These are phyloP conservation scores for Agrochola litura DNA, from an alignment of 2,888 invertebrate species.

Conservation along the genomic window DNA sequence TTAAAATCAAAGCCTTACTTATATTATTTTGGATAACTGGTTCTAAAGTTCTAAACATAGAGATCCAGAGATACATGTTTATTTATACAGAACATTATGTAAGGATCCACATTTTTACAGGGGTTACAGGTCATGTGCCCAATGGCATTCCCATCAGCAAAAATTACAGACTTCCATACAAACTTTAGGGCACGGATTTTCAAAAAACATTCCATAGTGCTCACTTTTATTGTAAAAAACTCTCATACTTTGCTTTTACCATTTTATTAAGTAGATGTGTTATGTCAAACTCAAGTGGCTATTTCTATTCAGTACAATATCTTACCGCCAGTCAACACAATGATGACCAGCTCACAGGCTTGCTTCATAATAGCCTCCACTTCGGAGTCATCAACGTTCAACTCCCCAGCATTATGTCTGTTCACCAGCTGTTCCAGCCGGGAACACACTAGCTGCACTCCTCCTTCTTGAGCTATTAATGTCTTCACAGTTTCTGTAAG, in stretches of 20 bases:
- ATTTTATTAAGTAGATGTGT: not conserved
- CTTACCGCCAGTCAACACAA: constrained; percentile 95
- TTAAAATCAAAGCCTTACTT: not conserved
- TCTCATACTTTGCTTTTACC: no score
- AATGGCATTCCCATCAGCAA: not conserved
- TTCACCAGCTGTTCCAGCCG: constrained; percentile 91
- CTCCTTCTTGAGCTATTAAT: constrained; percentile 93
- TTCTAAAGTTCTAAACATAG: not conserved
- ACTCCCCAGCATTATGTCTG: constrained; percentile 74
- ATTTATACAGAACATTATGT: not conserved
- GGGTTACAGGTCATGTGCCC: not conserved
- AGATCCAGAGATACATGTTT: not conserved
- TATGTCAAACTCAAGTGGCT: not conserved
- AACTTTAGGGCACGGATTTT: not conserved
- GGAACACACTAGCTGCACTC: constrained; percentile 94
- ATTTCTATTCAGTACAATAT: not conserved
- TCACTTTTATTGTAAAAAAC: not conserved
- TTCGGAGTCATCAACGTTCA: constrained; percentile 85
- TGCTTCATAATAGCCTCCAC: constrained; percentile 93
- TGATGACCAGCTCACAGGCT: constrained; percentile 96
- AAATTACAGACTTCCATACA: not conserved
- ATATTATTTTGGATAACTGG: not conserved
- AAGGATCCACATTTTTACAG: not conserved
- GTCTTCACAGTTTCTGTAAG: constrained; percentile 94
- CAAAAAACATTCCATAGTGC: not conserved